A percentile compares a stretch with the other conserved stretches of the same genome.
These are phyloP conservation scores for Rhyacichthys aspro DNA, from an alignment of 2,797 vertebrate species.

Conservation along the genomic window DNA sequence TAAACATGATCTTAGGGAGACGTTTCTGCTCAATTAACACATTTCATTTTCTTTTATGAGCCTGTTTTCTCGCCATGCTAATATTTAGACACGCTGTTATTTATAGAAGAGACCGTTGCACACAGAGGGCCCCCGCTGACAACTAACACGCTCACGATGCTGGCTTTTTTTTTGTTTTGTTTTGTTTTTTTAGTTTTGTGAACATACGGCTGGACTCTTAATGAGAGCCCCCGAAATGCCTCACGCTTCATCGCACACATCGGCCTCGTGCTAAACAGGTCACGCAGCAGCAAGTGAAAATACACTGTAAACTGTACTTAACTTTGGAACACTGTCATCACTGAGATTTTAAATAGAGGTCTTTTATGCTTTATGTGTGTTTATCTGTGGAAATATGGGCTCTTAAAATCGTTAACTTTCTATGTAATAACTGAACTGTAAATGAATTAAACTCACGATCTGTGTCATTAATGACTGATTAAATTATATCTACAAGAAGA, in stretches of 20 bases:
- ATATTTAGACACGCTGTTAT: constrained; percentile 56
- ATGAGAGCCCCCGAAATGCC: constrained; percentile 36
- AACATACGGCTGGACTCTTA: constrained; percentile 34
- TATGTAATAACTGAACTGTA: too few species aligned
- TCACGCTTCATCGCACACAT: constrained; percentile 35
- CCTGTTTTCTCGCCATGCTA: constrained; percentile 31
- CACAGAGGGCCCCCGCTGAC: constrained; percentile 42
- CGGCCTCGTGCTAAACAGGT: constrained; percentile 59
- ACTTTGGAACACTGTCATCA: not conserved
- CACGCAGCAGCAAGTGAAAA: constrained; percentile 34
- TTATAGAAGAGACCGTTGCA: constrained; percentile 42
- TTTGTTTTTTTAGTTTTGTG: constrained; percentile 15
- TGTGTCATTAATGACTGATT: too few species aligned
- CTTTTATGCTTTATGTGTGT: too few species aligned
- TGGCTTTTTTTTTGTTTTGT: constrained; percentile 11
- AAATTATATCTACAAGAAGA: too few species aligned
- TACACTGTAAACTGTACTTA: constrained; percentile 3
- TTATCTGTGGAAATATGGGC: too few species aligned
- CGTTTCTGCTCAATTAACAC: constrained; percentile 54
- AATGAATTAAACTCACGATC: too few species aligned
- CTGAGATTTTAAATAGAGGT: too few species aligned
- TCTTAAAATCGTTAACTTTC: too few species aligned
- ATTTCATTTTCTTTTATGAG: constrained; percentile 26
- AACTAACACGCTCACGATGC: constrained; percentile 36
- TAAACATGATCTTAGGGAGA: constrained; percentile 21